These are phyloP conservation scores for Dendroctonus ponderosae DNA, from an alignment of 1,140 invertebrate genomes.

Conservation along the genomic window DNA sequence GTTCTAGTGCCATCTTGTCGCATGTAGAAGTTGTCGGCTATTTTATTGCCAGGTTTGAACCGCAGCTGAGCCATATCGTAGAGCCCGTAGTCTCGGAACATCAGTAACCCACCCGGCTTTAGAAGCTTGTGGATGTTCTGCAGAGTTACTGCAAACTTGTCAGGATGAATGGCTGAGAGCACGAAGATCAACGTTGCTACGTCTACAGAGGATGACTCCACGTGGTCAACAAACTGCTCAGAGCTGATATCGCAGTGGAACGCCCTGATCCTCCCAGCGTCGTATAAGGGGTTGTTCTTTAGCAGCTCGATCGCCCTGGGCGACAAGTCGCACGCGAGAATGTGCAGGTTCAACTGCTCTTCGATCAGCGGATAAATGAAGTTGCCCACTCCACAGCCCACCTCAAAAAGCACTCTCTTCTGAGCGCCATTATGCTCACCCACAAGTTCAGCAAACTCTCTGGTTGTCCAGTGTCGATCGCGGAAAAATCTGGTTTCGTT, in stretches of 20 bases:
- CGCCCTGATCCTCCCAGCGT: slow-evolving; percentile 64
- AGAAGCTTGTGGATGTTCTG: slow-evolving; percentile 69
- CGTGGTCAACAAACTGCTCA: slow-evolving; percentile 59
- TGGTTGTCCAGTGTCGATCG: slow-evolving; percentile 94
- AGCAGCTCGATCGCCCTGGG: slow-evolving; percentile 86
- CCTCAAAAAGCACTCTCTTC: slow-evolving; percentile 67
- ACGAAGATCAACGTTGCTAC: slow-evolving; percentile 94
- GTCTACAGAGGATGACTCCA: slow-evolving; percentile 65
- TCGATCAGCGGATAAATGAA: slow-evolving; percentile 91
- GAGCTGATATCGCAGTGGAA: slow-evolving; percentile 75
- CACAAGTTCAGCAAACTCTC: slow-evolving; percentile 87
- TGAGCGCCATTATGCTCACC: slow-evolving; percentile 46
- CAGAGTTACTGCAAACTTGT: slow-evolving; percentile 72
- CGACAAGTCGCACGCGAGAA: slow-evolving; percentile 95
- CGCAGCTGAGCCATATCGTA: slow-evolving; percentile 97
- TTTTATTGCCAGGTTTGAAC: slow-evolving; percentile 90
- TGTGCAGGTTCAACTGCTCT: slow-evolving; percentile 69
- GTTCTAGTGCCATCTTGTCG: slow-evolving; percentile 94
- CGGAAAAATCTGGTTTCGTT: slow-evolving; percentile 92
- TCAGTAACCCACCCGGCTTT: slow-evolving; percentile 76
- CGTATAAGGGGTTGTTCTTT: slow-evolving; percentile 66
- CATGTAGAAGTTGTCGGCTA: slow-evolving; percentile 93
- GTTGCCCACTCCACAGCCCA: slow-evolving; percentile 98
- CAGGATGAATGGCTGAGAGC: slow-evolving; percentile 88
- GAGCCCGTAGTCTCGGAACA: slow-evolving; percentile 96